Evolutionary conservation across 2,888 invertebrate species (phyloP).

Genomic region (Exephanes ischioxanthus): DNA sequence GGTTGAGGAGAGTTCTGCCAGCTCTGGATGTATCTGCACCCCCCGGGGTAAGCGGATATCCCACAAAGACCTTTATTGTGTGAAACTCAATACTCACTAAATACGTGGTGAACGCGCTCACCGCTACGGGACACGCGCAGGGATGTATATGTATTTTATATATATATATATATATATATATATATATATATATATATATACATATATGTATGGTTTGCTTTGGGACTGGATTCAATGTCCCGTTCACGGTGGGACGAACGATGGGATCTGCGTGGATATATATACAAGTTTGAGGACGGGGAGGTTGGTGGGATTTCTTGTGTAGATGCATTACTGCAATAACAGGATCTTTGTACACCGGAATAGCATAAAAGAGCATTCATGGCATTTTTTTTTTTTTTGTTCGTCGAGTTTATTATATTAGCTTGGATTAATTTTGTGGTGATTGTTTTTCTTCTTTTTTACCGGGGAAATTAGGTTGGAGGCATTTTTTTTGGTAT

Average conservation of each 20-base stretch:
- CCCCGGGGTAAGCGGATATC: constrained; percentile 82
- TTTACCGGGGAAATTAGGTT: neutral
- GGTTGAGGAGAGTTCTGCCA: constrained; percentile 7
- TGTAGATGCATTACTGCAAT: constrained; percentile 31
- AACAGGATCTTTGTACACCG: constrained; percentile 26
- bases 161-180: neutral
- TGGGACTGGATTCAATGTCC: constrained; percentile 2
- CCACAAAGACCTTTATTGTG: constrained; percentile 84
- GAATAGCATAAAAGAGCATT: constrained; percentile 21
- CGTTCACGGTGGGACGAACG: constrained; percentile 7
- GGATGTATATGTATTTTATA: neutral
- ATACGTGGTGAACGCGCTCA: constrained; percentile 74
- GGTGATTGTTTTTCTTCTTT: neutral
- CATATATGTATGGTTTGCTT: neutral
- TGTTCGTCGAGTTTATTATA: neutral
- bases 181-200: neutral
- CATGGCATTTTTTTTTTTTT: neutral
- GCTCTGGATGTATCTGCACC: constrained; percentile 44
- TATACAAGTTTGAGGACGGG: neutral
- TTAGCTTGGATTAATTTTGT: constrained; percentile 12
- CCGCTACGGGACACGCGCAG: constrained; percentile 60
- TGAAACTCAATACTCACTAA: constrained; percentile 83
- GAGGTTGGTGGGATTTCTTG: neutral
- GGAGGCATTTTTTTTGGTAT: too few relatives aligned
- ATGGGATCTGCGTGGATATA: constrained; percentile 10